Percentiles rank a stretch among this genome's conserved stretches.
Conservation (phyloP, 1,140 invertebrate species). For the Ips nitidus region DNA sequence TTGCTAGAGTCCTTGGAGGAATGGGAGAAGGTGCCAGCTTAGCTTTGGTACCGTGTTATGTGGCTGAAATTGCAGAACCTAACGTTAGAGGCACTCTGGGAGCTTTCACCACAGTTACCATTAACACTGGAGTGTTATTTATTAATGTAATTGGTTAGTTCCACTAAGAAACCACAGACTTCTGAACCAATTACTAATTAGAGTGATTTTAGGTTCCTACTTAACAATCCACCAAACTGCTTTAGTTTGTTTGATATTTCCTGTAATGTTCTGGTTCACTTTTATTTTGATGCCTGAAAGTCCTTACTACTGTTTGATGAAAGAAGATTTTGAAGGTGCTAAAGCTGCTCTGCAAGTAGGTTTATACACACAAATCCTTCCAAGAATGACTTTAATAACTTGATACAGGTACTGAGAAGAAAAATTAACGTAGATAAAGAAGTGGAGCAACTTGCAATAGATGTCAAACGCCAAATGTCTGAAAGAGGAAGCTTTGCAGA, state of each 20-base stretch:
- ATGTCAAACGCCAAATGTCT: slow-evolving; percentile 39
- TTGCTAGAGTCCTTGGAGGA: slow-evolving; percentile 57
- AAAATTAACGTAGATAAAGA: slow-evolving; percentile 76
- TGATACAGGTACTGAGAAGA: slow-evolving; percentile 69
- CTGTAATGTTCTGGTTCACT: slow-evolving; percentile 51
- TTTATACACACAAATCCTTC: too few relatives aligned
- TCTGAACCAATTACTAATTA: background rate
- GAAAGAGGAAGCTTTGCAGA: too few relatives aligned
- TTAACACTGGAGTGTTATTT: slow-evolving; percentile 53
- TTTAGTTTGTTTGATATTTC: slow-evolving; percentile 54
- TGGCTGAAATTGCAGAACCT: slow-evolving; percentile 58
- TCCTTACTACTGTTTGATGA: slow-evolving; percentile 81
- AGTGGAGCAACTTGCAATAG: slow-evolving; percentile 67
- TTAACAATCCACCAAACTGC: slow-evolving; percentile 56
- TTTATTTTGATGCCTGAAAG: slow-evolving; percentile 83
- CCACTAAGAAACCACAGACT: background rate
- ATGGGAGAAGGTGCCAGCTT: slow-evolving; percentile 59
- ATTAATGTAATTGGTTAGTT: slow-evolving; percentile 53
- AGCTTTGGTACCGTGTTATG: slow-evolving; percentile 56
- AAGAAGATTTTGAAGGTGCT: slow-evolving; percentile 69
- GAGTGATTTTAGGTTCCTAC: slow-evolving; percentile 50
- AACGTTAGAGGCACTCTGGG: slow-evolving; percentile 61
- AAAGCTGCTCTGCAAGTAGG: slow-evolving; percentile 60
- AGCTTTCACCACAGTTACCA: slow-evolving; percentile 54
- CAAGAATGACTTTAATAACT: too few relatives aligned